Conservation (phyloP, 2,113 vertebrate species). For the Gavialis gangeticus region DNA sequence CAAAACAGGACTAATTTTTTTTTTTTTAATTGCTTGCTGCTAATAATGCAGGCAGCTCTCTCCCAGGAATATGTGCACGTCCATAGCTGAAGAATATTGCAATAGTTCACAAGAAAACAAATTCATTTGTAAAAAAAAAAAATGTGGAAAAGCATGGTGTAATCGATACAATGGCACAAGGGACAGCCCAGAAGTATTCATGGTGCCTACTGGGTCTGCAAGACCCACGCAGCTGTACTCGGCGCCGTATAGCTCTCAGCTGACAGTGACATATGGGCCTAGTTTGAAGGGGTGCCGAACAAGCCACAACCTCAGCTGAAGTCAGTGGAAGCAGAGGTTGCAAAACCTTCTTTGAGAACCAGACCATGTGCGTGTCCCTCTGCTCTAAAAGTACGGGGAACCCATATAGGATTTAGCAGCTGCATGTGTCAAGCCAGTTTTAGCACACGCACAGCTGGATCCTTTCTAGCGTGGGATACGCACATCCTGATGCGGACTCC, state of each 20-base stretch:
- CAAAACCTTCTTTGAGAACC: neutral
- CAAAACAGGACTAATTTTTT: neutral
- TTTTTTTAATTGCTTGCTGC: accelerated
- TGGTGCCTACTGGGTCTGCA: neutral
- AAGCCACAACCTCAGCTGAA: neutral
- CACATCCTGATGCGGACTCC: neutral
- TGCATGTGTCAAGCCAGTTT: neutral
- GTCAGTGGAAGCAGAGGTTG: neutral
- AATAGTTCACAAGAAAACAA: neutral
- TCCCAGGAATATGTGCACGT: accelerated
- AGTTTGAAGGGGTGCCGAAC: neutral
- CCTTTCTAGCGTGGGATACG: no score
- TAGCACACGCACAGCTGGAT: neutral
- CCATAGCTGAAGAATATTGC: accelerated
- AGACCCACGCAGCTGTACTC: accelerated
- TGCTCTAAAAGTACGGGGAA: neutral
- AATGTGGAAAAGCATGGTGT: no score
- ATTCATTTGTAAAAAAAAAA: no score
- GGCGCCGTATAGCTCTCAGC: neutral
- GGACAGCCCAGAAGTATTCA: neutral
- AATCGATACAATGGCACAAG: no score
- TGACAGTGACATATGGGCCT: neutral
- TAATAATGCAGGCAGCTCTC: accelerated
- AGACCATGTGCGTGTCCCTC: neutral
- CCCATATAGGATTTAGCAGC: neutral